Evolutionary conservation across 2,797 vertebrate genomes (phyloP).

Genomic region (Pelochelys cantorii): DNA sequence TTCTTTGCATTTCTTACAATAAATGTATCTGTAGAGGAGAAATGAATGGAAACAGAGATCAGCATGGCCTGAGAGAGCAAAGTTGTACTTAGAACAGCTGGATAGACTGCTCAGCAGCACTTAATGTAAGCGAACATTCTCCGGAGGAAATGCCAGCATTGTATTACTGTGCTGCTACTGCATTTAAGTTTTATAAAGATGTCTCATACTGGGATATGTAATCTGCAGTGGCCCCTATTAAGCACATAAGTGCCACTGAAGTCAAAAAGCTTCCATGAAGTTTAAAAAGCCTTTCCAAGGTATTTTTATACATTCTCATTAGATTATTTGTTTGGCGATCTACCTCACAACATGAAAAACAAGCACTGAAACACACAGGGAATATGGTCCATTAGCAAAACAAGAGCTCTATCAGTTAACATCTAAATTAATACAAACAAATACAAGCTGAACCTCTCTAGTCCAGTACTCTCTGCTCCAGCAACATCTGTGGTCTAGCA

Average conservation of each 20-base stretch:
- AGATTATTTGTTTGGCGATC: not conserved
- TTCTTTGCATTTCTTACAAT: not conserved
- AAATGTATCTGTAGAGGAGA: not conserved
- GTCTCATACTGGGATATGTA: not conserved
- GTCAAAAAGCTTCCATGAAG: not conserved
- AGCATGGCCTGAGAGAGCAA: not conserved
- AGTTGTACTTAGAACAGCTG: not conserved
- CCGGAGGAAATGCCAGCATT: not conserved
- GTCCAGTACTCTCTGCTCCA: no score
- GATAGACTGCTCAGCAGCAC: not conserved
- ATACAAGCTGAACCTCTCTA: no score
- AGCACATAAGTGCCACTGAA: not conserved
- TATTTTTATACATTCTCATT: not conserved
- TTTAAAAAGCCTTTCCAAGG: not conserved
- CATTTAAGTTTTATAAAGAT: constrained; percentile 1
- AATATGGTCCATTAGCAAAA: not conserved
- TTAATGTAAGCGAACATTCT: not conserved
- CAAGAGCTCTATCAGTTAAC: not conserved
- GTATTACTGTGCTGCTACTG: not conserved
- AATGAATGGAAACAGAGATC: not conserved
- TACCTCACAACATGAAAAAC: not conserved
- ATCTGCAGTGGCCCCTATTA: not conserved
- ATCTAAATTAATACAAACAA: not conserved
- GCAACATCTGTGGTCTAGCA: no score
- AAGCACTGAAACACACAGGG: not conserved